These are phyloP conservation scores for Ficedula albicollis DNA, from an alignment of 2,797 vertebrate species.

Conservation along the genomic window DNA sequence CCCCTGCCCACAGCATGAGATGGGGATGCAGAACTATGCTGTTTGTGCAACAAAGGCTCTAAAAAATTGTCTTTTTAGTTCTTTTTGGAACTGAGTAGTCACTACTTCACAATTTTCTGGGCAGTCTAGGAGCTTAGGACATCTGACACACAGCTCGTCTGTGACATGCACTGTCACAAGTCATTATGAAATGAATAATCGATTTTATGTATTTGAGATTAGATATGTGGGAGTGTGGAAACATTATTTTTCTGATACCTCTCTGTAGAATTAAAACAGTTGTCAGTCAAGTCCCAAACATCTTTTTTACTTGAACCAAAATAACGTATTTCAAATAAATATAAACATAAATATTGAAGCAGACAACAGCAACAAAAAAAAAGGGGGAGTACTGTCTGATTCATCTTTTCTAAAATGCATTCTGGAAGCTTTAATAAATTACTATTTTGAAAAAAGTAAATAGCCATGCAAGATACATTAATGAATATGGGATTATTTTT, in stretches of 20 bases:
- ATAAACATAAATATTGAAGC: not conserved
- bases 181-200: not conserved
- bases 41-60: not conserved
- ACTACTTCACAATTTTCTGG: not conserved
- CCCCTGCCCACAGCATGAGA: not conserved
- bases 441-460: not conserved
- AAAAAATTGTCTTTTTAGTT: not conserved
- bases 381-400: accelerated
- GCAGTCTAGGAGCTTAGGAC: not conserved
- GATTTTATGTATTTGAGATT: not conserved
- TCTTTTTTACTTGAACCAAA: not conserved
- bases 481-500: not conserved
- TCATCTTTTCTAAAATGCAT: not conserved
- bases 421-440: not conserved
- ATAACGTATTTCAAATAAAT: not conserved
- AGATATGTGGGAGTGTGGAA: not conserved
- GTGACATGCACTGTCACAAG: not conserved
- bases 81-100: not conserved
- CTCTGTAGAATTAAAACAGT: not conserved
- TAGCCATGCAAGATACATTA: not conserved
- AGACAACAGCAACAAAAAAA: not conserved
- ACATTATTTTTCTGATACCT: not conserved
- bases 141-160: not conserved
- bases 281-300: not conserved
- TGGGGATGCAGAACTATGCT: not conserved